A percentile compares a stretch with the other conserved stretches of the same genome.
These are phyloP conservation scores for Drosophila eugracilis DNA, from an alignment of 1,140 invertebrate species.

Conservation along the genomic window DNA sequence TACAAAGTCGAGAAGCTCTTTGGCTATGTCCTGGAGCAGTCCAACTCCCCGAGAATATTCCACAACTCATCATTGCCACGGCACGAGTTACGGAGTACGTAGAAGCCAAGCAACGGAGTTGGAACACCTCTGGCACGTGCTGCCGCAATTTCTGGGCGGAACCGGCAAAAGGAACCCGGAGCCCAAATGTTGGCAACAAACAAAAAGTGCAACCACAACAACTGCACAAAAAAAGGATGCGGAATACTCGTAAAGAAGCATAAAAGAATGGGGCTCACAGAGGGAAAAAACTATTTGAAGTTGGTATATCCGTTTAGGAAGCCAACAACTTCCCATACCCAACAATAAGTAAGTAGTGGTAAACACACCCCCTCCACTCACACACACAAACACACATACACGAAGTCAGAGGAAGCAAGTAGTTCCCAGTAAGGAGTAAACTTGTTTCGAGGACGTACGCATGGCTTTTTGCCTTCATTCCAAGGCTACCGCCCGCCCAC, in stretches of 20 bases:
- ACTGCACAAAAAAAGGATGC: constrained; percentile 48
- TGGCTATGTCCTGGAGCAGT: not conserved
- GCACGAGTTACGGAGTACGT: constrained; percentile 11
- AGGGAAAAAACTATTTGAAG: constrained; percentile 71
- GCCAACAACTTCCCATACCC: constrained; percentile 70
- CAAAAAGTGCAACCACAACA: constrained; percentile 49
- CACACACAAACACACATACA: constrained; percentile 19
- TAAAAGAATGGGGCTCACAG: constrained; percentile 58
- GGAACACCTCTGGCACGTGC: constrained; percentile 62
- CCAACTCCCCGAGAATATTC: constrained; percentile 35
- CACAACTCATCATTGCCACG: constrained; percentile 48
- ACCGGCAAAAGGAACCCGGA: constrained; percentile 16
- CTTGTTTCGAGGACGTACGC: constrained; percentile 21
- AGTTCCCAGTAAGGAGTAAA: constrained; percentile 9
- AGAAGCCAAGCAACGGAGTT: not conserved
- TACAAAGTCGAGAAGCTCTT: constrained; percentile 40
- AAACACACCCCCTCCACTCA: constrained; percentile 28
- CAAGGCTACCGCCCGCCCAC: not conserved
- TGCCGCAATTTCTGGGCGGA: constrained; percentile 19
- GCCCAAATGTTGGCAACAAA: constrained; percentile 22
- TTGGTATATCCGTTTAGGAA: constrained; percentile 82
- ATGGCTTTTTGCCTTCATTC: constrained; percentile 36
- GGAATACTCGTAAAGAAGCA: constrained; percentile 49
- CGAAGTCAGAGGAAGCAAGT: constrained; percentile 46
- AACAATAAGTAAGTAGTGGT: constrained; percentile 62